These are phyloP conservation scores for Trachythela sp. DNA, from an alignment of 64 coral and sea anemone genomes.

Conservation along the genomic window DNA sequence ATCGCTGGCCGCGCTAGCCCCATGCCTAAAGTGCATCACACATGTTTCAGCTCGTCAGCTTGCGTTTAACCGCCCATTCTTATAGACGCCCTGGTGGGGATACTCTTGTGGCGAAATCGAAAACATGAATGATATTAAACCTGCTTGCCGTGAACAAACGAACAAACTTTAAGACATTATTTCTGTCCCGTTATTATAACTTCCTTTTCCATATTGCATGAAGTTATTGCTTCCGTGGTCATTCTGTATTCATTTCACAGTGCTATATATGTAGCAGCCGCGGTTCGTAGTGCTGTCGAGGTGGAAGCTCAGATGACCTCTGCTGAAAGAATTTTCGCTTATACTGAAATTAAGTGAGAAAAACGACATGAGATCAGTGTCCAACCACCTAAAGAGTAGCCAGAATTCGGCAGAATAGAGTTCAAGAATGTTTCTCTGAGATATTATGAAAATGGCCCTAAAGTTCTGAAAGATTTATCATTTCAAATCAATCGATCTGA, in stretches of 20 bases:
- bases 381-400: constrained; percentile 31
- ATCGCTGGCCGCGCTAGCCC: too few species aligned
- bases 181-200: too few species aligned
- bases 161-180: too few species aligned
- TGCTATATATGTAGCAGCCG: neutral
- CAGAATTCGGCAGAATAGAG: constrained; percentile 19
- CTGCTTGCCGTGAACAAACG: too few species aligned
- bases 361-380: constrained; percentile 13
- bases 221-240: neutral
- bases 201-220: too few species aligned
- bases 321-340: constrained; percentile 22
- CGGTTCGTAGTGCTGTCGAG: neutral
- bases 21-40: too few species aligned
- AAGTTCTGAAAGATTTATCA: constrained; percentile 23
- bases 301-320: too few species aligned
- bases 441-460: constrained; percentile 48
- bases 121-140: too few species aligned
- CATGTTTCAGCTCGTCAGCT: too few species aligned
- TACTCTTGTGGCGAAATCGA: too few species aligned
- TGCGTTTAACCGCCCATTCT: too few species aligned
- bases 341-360: constrained; percentile 39
- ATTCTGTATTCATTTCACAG: constrained; percentile 12
- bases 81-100: too few species aligned
- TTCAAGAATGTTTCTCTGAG: constrained; percentile 35
- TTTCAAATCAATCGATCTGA: constrained; percentile 25